Evolutionary conservation across 2,797 vertebrate species (phyloP).

Genomic region (Chrosomus eos): DNA sequence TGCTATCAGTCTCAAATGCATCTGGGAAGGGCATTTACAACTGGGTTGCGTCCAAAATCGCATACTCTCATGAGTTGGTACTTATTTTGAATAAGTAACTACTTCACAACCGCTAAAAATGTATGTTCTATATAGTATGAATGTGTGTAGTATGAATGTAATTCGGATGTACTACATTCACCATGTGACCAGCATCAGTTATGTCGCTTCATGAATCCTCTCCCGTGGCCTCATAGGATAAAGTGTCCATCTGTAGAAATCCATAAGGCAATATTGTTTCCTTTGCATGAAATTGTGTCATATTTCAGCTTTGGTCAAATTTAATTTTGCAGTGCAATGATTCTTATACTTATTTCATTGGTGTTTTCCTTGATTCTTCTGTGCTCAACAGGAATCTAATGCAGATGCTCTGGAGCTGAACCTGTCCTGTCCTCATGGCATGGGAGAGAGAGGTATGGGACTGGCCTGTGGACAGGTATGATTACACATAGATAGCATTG

Average conservation of each 20-base stretch:
- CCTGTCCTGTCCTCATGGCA: constrained; percentile 86
- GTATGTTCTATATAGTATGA: too few species aligned
- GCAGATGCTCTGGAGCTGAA: constrained; percentile 86
- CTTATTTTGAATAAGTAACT: too few species aligned
- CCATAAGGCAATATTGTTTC: neutral
- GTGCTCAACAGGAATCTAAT: constrained; percentile 74
- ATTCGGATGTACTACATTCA: too few species aligned
- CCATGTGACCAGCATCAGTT: too few species aligned
- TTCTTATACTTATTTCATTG: neutral
- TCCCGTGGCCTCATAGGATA: too few species aligned
- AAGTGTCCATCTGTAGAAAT: neutral
- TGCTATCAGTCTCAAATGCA: neutral
- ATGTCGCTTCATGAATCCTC: too few species aligned
- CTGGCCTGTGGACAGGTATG: constrained; percentile 89
- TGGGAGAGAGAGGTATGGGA: constrained; percentile 90
- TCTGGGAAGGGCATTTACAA: neutral
- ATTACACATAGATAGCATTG: neutral
- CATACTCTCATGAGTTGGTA: too few species aligned
- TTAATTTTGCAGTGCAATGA: neutral
- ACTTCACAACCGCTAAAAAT: too few species aligned
- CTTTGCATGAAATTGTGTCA: neutral
- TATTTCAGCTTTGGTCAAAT: constrained; percentile 35
- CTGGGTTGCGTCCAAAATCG: neutral
- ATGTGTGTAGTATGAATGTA: too few species aligned
- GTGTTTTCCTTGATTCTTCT: constrained; percentile 35